Evolutionary conservation across 2,888 invertebrate species (phyloP).

Genomic region (Epistrophe grossulariae): DNA sequence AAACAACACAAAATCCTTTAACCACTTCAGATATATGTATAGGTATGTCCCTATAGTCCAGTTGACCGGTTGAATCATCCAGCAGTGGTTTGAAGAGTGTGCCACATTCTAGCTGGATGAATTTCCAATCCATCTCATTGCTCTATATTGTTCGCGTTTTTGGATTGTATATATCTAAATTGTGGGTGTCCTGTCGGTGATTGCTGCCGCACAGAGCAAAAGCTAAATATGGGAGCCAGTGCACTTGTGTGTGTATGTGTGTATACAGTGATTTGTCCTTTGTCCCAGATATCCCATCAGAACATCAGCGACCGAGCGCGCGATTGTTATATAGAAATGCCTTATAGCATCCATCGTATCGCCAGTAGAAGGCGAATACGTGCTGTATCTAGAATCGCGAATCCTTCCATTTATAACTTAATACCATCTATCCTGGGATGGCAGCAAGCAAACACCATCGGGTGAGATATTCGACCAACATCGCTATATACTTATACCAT

Average conservation of each 20-base stretch:
- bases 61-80: constrained; percentile 2
- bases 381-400: constrained; percentile 19
- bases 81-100: constrained; percentile 11
- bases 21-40: constrained; percentile 16
- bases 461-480: constrained; percentile 1
- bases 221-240: constrained; percentile 10
- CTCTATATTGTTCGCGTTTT: constrained; percentile 3
- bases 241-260: not conserved
- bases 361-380: not conserved
- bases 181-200: constrained; percentile 28
- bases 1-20: constrained; percentile 20
- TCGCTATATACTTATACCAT: not conserved
- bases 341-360: constrained; percentile 1
- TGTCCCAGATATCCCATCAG: not conserved
- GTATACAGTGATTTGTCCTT: not conserved
- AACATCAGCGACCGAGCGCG: not conserved
- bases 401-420: constrained; percentile 4
- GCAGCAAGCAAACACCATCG: constrained; percentile 28
- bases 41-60: constrained; percentile 1
- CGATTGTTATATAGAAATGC: constrained; percentile 22
- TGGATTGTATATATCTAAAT: not conserved
- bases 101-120: constrained; percentile 23
- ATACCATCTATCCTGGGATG: constrained; percentile 4
- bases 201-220: constrained; percentile 23
- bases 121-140: constrained; percentile 31